A percentile compares a stretch with the other conserved stretches of the same genome.
Conservation (phyloP, 2,113 vertebrate species). For the Mus pahari region DNA sequence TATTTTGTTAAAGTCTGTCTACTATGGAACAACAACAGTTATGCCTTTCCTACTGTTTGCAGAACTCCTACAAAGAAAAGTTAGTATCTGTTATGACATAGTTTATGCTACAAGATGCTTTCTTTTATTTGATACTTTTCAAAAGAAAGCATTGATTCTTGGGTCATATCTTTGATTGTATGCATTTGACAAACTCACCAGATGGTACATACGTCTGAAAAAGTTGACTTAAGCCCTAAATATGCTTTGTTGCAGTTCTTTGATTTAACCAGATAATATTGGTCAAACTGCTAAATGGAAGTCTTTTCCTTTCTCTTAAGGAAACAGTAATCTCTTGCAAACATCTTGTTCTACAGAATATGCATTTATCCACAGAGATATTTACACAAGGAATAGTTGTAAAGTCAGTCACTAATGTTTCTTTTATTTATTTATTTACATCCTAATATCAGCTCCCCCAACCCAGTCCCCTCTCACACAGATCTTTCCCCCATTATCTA, state of each 20-base stretch:
- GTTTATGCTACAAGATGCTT: neutral
- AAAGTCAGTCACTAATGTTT: neutral
- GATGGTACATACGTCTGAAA: neutral
- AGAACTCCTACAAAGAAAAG: neutral
- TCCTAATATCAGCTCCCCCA: no score
- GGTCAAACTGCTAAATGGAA: neutral
- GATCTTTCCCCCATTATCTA: no score
- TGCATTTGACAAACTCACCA: neutral
- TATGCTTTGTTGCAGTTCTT: neutral
- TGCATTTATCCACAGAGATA: neutral
- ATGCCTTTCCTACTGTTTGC: neutral
- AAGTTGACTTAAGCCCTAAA: neutral
- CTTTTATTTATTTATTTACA: neutral
- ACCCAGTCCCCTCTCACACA: no score
- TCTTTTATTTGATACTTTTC: neutral
- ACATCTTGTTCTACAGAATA: neutral
- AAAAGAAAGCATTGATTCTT: neutral
- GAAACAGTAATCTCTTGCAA: neutral
- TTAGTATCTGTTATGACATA: neutral
- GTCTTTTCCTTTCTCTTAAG: neutral
- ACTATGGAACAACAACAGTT: accelerated
- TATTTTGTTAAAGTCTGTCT: neutral
- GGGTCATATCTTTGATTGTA: neutral
- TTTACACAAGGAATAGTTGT: neutral
- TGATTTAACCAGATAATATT: neutral